These are phyloP conservation scores for Peromyscus nudipes DNA, from an alignment of 2,797 vertebrate species.

Conservation along the genomic window DNA sequence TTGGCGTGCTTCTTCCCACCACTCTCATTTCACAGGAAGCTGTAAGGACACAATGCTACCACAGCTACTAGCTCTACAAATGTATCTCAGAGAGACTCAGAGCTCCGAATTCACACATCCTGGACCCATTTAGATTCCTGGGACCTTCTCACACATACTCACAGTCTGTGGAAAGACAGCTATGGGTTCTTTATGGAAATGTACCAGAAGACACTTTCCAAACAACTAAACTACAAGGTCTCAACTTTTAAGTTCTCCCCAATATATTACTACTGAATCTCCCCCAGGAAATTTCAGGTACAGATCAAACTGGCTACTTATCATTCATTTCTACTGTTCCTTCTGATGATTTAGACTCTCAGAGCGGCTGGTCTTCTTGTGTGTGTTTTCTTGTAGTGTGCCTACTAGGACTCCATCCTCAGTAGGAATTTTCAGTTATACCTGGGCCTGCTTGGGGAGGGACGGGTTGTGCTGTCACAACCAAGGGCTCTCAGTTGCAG, in stretches of 20 bases:
- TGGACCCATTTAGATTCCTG: neutral
- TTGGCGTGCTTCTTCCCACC: neutral
- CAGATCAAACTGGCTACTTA: neutral
- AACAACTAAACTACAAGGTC: slow-evolving; percentile 5
- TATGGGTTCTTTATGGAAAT: neutral
- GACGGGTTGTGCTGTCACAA: too few species aligned
- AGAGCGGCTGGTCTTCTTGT: neutral
- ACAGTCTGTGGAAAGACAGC: slow-evolving; percentile 2
- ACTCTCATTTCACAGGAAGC: neutral
- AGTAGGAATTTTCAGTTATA: neutral
- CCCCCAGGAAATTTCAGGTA: neutral
- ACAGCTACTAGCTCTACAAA: neutral
- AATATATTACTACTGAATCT: slow-evolving; percentile 9
- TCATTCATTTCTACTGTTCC: neutral
- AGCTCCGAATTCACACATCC: neutral
- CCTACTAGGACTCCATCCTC: neutral
- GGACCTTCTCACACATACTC: too few species aligned
- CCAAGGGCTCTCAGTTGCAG: neutral
- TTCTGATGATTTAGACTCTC: neutral
- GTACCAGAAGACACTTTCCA: slow-evolving; percentile 24
- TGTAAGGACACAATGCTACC: neutral
- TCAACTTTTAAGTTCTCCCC: neutral
- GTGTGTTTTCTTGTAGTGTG: neutral
- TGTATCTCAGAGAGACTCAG: neutral
- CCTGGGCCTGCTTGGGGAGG: neutral